A percentile compares a stretch with the other conserved stretches of the same genome.
Conservation (phyloP, 2,797 vertebrate species). For the Perodicticus potto region DNA sequence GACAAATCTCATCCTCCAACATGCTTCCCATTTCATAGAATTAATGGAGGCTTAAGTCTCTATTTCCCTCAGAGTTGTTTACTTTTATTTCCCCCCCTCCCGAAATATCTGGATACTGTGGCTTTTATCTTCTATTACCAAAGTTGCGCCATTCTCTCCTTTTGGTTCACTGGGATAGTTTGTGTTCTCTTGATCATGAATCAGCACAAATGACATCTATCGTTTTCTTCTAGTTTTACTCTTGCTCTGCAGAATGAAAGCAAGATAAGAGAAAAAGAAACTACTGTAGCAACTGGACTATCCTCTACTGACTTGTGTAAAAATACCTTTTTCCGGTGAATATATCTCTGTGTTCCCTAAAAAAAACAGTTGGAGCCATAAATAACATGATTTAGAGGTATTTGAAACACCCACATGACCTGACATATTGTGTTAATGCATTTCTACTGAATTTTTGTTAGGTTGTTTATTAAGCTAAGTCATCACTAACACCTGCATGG, state of each 20-base stretch:
- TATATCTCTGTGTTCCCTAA: conserved; percentile 43
- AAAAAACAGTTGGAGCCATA: conserved; percentile 48
- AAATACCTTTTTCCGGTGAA: conserved; percentile 57
- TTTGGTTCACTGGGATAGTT: not conserved
- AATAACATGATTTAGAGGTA: conserved; percentile 19
- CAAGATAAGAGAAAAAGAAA: conserved; percentile 57
- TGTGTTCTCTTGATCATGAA: not conserved
- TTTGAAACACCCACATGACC: not conserved
- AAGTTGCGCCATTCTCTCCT: not conserved
- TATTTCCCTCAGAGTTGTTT: not conserved
- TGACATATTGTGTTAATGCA: not conserved
- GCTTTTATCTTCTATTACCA: not conserved
- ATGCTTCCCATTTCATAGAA: not conserved
- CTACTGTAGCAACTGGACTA: not conserved
- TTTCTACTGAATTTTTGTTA: conserved; percentile 46
- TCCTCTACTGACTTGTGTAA: conserved; percentile 40
- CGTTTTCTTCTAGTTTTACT: conserved; percentile 17
- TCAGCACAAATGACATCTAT: not conserved
- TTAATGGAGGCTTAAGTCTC: not conserved
- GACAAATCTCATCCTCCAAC: not conserved
- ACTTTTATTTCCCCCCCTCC: not conserved
- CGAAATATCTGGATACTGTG: not conserved
- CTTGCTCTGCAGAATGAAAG: not conserved
- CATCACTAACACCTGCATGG: not conserved
- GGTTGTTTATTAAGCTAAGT: conserved; percentile 8